Percentiles rank a stretch among this genome's conserved stretches.
These are phyloP conservation scores for Alces alces DNA, from an alignment of 2,113 vertebrate species.

Conservation along the genomic window DNA sequence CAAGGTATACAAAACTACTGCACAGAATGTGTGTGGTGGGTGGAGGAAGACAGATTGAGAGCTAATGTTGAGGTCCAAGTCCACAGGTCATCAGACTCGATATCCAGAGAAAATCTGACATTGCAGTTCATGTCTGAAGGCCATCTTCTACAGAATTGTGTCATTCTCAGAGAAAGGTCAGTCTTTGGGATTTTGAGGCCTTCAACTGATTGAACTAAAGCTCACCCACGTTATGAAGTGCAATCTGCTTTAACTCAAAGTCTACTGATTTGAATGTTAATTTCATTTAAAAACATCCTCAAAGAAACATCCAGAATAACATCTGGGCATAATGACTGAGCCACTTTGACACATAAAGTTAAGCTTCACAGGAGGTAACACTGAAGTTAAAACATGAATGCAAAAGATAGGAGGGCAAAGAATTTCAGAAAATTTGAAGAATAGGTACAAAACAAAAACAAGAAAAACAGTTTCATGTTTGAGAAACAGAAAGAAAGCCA, in stretches of 20 bases:
- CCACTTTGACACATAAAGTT: background rate
- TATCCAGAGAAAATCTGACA: background rate
- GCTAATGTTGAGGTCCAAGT: background rate
- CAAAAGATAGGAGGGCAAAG: background rate
- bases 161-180: background rate
- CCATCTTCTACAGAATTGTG: background rate
- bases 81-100: background rate
- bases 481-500: background rate
- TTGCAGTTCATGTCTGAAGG: background rate
- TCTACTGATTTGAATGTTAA: background rate
- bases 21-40: background rate
- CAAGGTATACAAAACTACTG: background rate
- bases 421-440: background rate
- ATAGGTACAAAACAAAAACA: no score
- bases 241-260: background rate
- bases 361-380: background rate
- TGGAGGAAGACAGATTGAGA: background rate
- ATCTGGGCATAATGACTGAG: background rate
- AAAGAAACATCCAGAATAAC: background rate
- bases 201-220: background rate
- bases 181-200: background rate
- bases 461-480: background rate
- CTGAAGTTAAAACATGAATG: background rate
- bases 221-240: background rate
- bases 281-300: background rate